Base-by-base conservation (phyloP, 2,113 vertebrate species). In the Loxodonta africana region DNA sequence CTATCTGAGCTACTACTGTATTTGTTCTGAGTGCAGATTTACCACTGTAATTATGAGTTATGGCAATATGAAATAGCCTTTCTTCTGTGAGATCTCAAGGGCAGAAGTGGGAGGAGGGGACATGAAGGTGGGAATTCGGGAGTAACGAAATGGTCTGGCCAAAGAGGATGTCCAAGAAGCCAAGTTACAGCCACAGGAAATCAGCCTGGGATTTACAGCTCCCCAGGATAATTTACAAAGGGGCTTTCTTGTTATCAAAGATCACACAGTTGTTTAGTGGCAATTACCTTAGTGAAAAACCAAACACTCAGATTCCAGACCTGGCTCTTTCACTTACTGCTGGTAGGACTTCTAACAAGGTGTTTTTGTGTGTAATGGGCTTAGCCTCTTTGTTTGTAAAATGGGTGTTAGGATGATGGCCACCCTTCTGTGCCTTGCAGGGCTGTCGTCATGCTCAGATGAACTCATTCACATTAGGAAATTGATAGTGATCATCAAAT, bases 41-140 rank as follows among this genome's bases (percentile, higher is more conserved):
- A n/a, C 33, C 30, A 15, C n/a, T 33, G 15, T 18, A n/a, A 18
- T 71, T 33, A 28, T 12, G 10, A 28, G 33, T 30, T 83, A 83
- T 57, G 78, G 46, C 69, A 88, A n/a, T 62, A 41, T 71, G 28
- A 77, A 17, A 62, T 23, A 83, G 33, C 26, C 33, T 78, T 89
- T 95, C 78, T 93, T 62, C 20, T 33, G 60, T 71, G 41, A 78
- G 78, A 93, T 21, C n/a, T 94, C n/a, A 83, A 48, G 87, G n/a
- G 65, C 48, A 77, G 26, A 69, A 71, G 41, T 83, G 60, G 37
- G 57, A 10, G 2, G 26, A 30, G 30, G 3, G 6, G 1, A 48
- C 6, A 23, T 23, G 20, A 76, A 83, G 69, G 46, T 28, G 15
- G 48, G 48, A 89, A 89, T 76, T 60, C 67, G 30, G 37, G 57